phyloP scores from a whole-genome alignment of 2,113 vertebrate species.

The Hippocampus abdominalis region DNA sequence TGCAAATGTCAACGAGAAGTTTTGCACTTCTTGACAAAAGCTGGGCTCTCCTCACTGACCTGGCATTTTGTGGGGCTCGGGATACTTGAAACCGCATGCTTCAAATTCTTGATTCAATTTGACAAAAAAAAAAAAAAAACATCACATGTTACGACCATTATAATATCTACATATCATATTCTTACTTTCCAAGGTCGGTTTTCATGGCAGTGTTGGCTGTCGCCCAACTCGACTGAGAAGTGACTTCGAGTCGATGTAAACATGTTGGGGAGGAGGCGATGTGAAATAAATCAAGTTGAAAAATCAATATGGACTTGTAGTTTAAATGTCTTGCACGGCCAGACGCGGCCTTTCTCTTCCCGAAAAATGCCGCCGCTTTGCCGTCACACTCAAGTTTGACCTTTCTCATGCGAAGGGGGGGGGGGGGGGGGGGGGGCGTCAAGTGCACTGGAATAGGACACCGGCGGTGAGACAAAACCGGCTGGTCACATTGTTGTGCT shows the following conservation, averaged over 20 bases:
- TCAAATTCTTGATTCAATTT: not conserved
- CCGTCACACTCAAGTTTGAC: not conserved
- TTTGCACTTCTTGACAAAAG: not conserved
- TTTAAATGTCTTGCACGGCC: not conserved
- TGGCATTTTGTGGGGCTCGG: not conserved
- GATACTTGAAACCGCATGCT: not conserved
- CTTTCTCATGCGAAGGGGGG: not conserved
- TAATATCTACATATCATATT: no score
- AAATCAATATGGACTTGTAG: not conserved
- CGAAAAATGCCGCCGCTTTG: not conserved
- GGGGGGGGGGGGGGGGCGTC: not conserved
- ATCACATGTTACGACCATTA: no score
- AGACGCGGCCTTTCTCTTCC: not conserved
- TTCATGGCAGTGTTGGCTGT: not conserved
- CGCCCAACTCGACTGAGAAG: not conserved
- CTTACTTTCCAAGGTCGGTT: not conserved
- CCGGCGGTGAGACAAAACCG: not conserved
- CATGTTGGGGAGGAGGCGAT: not conserved
- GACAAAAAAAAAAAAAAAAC: not conserved
- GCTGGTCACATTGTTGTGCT: not conserved
- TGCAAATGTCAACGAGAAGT: not conserved
- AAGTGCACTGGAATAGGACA: not conserved
- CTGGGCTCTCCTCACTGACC: not conserved
- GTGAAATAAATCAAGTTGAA: not conserved
- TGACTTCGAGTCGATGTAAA: not conserved